Base-by-base conservation (phyloP, 2,797 vertebrate genomes). In the Ispidina lecontei region DNA sequence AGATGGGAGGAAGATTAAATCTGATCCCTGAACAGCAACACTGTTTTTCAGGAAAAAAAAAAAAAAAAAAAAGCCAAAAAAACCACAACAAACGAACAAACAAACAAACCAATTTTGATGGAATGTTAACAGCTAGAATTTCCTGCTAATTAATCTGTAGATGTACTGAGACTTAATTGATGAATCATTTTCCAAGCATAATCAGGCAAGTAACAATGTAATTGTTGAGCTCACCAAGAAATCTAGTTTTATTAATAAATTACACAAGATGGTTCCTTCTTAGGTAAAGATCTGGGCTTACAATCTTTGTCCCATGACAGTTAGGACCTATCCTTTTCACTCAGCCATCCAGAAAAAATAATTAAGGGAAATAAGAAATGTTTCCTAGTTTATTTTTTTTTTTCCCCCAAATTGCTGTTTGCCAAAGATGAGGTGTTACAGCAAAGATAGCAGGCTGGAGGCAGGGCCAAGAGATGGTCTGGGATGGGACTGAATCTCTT, bases 91-190 rank as follows among this genome's bases (percentile, higher is more conserved):
- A 39, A 37, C 6, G 37, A 37, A 39, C 14, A 39, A 39, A 14
- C 37, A 39, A 39, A 39, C 37, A 47, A 46, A 8, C 4, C 58
- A 25, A 29, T 69, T 65, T 83, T 88, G 11, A 63, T 75, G 31
- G n/a, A 62, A 89, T 47, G 28, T 79, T 76, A 75, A 46, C 64
- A 86, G 33, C 35, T 81, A 81, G 33, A 90, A 73, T 78, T 93
- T 86, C 49, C 44, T 88, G 12, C 15, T 86, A 95, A 79, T 92
- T 91, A 86, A 82, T 91, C 31, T 70, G 26, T 68, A 62, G 73
- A 87, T 82, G 37, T 76, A 69, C 71, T 47, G 56, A 86, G 41
- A 23, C 29, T 90, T 93, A 88, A 87, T 4, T 84, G 80, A 68
- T 58, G 87, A 90, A 86, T 70, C 33, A 72, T 93, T 88, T 86